Conservation (phyloP, 2,797 vertebrate species). For the Poliocrania exsul region DNA sequence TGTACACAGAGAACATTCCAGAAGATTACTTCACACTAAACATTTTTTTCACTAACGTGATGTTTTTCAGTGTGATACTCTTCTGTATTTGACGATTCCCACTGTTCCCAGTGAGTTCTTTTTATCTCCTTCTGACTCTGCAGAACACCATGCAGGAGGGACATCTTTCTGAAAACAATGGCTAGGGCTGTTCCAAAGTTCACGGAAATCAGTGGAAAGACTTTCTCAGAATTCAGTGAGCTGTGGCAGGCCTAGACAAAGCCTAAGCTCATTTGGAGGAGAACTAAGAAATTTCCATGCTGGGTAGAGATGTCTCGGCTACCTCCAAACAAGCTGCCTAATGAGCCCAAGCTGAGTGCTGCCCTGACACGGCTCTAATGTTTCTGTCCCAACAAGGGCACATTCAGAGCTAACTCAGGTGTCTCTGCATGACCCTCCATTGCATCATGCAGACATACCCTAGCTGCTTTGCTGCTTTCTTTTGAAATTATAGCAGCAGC, state of each 20-base stretch:
- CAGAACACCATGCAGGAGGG: not conserved
- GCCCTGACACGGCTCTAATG: not conserved
- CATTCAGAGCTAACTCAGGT: not conserved
- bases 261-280: not conserved
- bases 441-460: not conserved
- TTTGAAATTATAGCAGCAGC: not conserved
- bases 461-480: not conserved
- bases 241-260: not conserved
- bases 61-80: not conserved
- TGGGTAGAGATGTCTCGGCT: not conserved
- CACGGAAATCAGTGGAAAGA: not conserved
- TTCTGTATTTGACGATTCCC: not conserved
- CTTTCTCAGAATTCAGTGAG: not conserved
- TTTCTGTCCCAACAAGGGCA: not conserved
- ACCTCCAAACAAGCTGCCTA: constrained; percentile 15
- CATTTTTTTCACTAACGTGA: not conserved
- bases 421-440: not conserved
- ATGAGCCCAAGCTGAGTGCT: constrained; percentile 21
- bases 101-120: not conserved
- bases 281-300: not conserved
- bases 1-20: not conserved
- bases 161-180: not conserved
- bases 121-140: not conserved
- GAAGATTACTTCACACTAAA: not conserved
- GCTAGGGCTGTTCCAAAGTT: not conserved